phyloP scores from a whole-genome alignment of 2,797 vertebrate genomes.

The Erpetoichthys calabaricus region DNA sequence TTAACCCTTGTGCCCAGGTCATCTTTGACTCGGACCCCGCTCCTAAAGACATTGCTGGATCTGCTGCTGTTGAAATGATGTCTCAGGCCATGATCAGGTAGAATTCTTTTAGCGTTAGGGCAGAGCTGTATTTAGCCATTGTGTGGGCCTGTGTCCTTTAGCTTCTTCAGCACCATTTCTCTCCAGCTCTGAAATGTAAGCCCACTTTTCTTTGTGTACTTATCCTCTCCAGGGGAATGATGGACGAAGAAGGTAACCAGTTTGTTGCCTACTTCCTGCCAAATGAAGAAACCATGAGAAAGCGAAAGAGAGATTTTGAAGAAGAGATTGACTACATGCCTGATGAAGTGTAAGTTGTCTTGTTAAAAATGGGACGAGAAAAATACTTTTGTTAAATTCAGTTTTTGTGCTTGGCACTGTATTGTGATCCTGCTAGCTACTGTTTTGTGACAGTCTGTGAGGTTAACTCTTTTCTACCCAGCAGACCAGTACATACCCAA shows the following conservation, averaged over 20 bases:
- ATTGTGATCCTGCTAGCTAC: too few species aligned
- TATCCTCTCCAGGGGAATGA: conserved; percentile 68
- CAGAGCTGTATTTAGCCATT: neutral
- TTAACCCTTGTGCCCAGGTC: conserved; percentile 91
- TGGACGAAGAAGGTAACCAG: conserved; percentile 95
- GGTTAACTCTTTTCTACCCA: too few species aligned
- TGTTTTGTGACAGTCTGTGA: too few species aligned
- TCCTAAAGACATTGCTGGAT: conserved; percentile 68
- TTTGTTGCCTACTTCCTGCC: conserved; percentile 93
- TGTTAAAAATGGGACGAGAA: too few species aligned
- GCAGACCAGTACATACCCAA: too few species aligned
- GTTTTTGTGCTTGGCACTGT: too few species aligned
- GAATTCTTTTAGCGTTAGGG: too few species aligned
- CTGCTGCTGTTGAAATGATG: conserved; percentile 83
- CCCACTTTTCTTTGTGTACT: too few species aligned
- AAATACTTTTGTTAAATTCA: too few species aligned
- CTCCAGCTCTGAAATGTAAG: too few species aligned
- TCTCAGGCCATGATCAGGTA: conserved; percentile 96
- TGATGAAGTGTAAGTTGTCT: conserved; percentile 78
- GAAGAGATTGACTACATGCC: conserved; percentile 80
- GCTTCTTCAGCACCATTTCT: neutral
- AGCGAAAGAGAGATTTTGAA: conserved; percentile 76
- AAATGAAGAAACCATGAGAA: conserved; percentile 78
- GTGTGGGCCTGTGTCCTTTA: neutral
- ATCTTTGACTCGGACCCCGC: conserved; percentile 91